Percentiles rank a stretch among this genome's conserved stretches.
phyloP scores from a whole-genome alignment of 2,888 invertebrate species.

The Agrochola litura region DNA sequence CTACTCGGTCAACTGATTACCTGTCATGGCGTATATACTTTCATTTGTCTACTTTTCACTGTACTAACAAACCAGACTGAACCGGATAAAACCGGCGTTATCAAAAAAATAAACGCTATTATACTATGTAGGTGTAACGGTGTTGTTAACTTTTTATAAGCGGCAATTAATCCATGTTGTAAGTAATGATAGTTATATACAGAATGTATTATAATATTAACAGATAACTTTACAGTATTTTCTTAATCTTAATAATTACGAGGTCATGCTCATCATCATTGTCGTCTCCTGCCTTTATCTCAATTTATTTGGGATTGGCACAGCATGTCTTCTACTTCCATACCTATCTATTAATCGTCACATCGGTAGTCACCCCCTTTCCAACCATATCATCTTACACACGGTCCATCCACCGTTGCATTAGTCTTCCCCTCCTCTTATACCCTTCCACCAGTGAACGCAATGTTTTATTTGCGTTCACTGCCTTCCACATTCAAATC shows the following conservation, averaged over 20 bases:
- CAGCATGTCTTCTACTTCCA: too few species aligned
- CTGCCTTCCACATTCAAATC: too few species aligned
- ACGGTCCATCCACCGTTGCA: too few species aligned
- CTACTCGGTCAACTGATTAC: constrained; percentile 57
- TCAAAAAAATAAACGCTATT: constrained; percentile 33
- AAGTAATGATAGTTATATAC: constrained; percentile 18
- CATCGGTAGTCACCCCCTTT: neutral
- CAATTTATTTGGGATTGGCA: too few species aligned
- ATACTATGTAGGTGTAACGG: constrained; percentile 39
- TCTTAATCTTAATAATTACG: neutral
- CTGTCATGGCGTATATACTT: constrained; percentile 57
- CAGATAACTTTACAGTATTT: neutral
- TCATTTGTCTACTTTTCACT: constrained; percentile 58
- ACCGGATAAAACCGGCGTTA: constrained; percentile 36
- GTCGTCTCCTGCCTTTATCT: neutral
- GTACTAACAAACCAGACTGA: constrained; percentile 36
- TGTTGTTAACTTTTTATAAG: constrained; percentile 31
- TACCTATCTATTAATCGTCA: neutral
- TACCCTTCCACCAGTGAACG: too few species aligned
- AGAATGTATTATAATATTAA: constrained; percentile 16
- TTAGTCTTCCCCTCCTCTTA: neutral
- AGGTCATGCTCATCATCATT: neutral
- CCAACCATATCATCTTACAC: neutral
- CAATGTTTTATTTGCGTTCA: too few species aligned
- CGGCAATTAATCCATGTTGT: constrained; percentile 36